Conservation (phyloP, 2,113 vertebrate species). For the Otolemur garnettii region DNA sequence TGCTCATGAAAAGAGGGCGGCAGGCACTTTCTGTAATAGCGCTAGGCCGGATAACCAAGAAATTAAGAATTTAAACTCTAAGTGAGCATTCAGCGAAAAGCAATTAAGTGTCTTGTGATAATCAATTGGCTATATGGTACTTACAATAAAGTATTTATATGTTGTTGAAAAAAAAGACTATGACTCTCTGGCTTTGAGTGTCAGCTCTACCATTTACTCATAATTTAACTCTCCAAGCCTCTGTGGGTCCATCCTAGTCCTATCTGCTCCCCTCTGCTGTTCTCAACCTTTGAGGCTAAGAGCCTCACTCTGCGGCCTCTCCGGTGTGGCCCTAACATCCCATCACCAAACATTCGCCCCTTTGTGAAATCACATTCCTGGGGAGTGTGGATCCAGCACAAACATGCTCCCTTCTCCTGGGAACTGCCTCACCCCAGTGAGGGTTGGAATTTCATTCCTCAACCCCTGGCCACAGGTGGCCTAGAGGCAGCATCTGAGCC, state of each 20-base stretch:
- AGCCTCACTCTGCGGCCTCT: not conserved
- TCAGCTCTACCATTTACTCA: slow-evolving; percentile 6
- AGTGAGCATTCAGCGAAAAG: too few species aligned
- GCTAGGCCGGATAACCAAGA: not conserved
- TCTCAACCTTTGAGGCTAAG: not conserved
- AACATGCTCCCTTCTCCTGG: not conserved
- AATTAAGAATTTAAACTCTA: not conserved
- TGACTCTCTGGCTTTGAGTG: not conserved
- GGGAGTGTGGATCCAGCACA: not conserved
- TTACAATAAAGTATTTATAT: too few species aligned
- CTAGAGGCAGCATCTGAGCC: not conserved
- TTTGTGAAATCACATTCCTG: not conserved
- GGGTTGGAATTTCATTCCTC: not conserved
- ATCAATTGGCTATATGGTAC: too few species aligned
- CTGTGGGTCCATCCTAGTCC: not conserved
- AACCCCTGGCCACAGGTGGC: not conserved
- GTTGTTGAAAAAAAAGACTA: not conserved
- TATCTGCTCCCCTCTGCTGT: not conserved
- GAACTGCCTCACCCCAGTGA: not conserved
- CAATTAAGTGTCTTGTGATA: too few species aligned
- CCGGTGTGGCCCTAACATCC: not conserved
- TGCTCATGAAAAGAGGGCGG: not conserved
- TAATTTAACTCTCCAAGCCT: not conserved
- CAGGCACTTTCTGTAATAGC: not conserved
- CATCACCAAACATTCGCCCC: not conserved